Base-by-base conservation (phyloP, 2,797 vertebrate genomes). In the Bovichtus variegatus region DNA sequence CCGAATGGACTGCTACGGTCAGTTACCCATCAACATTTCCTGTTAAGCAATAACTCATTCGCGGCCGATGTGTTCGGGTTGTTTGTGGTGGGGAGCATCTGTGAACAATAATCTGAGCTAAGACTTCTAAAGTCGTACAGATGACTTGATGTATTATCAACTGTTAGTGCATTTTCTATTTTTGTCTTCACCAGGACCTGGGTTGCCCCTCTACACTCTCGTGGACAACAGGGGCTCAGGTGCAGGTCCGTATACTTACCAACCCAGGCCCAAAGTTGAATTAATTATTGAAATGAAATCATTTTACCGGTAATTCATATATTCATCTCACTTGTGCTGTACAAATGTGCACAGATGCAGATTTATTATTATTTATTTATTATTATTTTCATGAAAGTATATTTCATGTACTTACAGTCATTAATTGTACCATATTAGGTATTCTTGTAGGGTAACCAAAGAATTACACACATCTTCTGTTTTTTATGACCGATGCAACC, bases 1-100 rank as follows among this genome's bases (percentile, higher is more conserved):
- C 92, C 94, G 96, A 21, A 92, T 99, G 93, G 91, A 94, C 91
- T 99, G 98, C 87, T 94, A 78, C 0, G 98, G 98, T 99, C 88
- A 96, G 97, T 96, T 89, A 74, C 66, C 31, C 84, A 23, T 50
- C 44, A 43, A 46, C 61, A 71, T 61, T 51, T 78, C 53, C 19
- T 74, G 61, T 50, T 85, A 55, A 74, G 38, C 81, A 50, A 76
- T 89, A 65, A 88, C 57, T 84, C 78, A 87, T 44, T 62, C 53
- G 54, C 34, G 21, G 44, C 44, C 6, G 9, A 40, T 58, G 63
- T 62, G 73, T 70, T 40, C 55, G 18, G 29, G 25, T 57, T 34
- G 29, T 60, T 59, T 61, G 43, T 29, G 25, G 5, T 50, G 25
- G 27, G 9, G 18, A 71, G 54, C 66, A 68, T 70, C 55, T 74